Evolutionary conservation across 37 sponge, comb jelly and placozoan genomes (phyloP), one percentile per base, ranked within the genome.

Genomic region (Axinella damicornis): DNA sequence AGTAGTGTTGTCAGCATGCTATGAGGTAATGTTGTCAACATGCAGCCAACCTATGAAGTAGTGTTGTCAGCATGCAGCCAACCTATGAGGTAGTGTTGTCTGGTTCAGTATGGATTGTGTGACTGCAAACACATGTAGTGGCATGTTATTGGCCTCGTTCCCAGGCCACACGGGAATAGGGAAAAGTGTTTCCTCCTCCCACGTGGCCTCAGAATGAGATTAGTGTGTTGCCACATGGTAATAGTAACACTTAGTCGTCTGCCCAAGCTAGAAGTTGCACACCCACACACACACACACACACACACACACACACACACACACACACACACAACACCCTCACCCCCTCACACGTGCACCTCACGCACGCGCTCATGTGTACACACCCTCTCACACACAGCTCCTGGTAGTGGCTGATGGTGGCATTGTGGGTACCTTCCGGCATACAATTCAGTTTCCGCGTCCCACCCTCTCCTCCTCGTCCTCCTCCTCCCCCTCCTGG

Each of bases 351-450:
- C 46, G 9, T 9, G 9, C 46, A 46, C 46, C 46, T 12, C 46
- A 46, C 46, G 9, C 46, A 46, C 46, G 9, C 46, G 9, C 46
- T 12, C 27, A n/a, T 41, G 16, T 2, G 9, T 9, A 46, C 46
- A 46, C 46, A 46, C 46, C 4, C 46, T 12, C 46, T 12, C 46
- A 46, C 27, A n/a, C 64, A n/a, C 60, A 89, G 89, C 35, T 89
- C 54, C 21, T 82, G 52, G 76, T 80, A 14, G 81, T 85, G 25
- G 68, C 85, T 38, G 81, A 90, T 73, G 91, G 91, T 19, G n/a
- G 53, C 9, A 46, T 4, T 46, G 46, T 9, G 16, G 91, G 81
- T 33, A 60, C 37, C 53, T 75, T 76, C 34, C 28, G 38, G 6
- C 77, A 71, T 37, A 9, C 20, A 6, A n/a, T 81, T 25, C 40